Evolutionary conservation across 2,797 vertebrate species (phyloP).

Genomic region (Huso huso): DNA sequence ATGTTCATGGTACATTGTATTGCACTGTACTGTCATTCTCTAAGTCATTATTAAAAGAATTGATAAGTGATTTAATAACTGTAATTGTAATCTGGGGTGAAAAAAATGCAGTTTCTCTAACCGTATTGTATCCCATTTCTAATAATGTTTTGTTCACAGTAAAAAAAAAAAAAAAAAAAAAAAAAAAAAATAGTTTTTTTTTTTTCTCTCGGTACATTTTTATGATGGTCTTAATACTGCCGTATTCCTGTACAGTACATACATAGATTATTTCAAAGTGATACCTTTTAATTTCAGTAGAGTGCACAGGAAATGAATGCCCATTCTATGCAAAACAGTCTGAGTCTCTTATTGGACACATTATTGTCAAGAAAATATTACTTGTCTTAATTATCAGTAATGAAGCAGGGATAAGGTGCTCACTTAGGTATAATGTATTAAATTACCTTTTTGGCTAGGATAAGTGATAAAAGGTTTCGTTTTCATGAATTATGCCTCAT

Average conservation of each 20-base stretch:
- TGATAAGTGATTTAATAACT: no score
- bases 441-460: conserved; percentile 89
- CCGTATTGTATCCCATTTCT: background rate
- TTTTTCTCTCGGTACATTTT: conserved; percentile 19
- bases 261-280: conserved; percentile 17
- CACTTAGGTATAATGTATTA: conserved; percentile 97
- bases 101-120: background rate
- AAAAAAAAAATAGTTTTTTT: conserved; percentile 19
- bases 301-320: conserved; percentile 68
- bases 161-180: background rate
- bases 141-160: conserved; percentile 4
- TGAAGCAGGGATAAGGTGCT: conserved; percentile 98
- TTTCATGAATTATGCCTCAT: conserved; percentile 88
- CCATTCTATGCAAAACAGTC: conserved; percentile 76
- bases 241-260: conserved; percentile 1
- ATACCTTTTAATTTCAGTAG: conserved; percentile 52
- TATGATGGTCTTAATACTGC: background rate
- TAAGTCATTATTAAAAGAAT: no score
- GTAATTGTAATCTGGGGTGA: no score
- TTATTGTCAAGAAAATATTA: conserved; percentile 84
- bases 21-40: no score
- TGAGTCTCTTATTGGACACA: conserved; percentile 80
- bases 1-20: no score
- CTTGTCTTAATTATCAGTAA: conserved; percentile 98
- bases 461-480: conserved; percentile 81